These are phyloP conservation scores for Hermodice carunculata DNA, from an alignment of 2,888 invertebrate genomes.

Conservation along the genomic window DNA sequence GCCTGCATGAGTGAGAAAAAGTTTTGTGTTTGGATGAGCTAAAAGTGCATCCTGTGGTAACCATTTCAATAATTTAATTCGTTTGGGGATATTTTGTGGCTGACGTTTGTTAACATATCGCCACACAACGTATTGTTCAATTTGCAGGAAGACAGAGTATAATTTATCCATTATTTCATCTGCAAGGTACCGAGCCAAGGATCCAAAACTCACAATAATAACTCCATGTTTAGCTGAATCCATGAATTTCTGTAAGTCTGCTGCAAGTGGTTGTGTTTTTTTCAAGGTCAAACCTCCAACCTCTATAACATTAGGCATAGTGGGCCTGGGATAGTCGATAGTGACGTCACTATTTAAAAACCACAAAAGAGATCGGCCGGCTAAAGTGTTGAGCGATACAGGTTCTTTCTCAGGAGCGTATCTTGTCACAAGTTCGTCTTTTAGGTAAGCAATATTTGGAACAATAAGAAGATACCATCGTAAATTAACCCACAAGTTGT, in stretches of 20 bases:
- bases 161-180: too few species aligned
- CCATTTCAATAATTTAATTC: slow-evolving; percentile 4
- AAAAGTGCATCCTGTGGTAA: slow-evolving; percentile 39
- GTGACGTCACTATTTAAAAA: slow-evolving; percentile 22
- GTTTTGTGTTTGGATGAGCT: slow-evolving; percentile 42
- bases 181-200: too few species aligned
- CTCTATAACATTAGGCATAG: slow-evolving; percentile 24
- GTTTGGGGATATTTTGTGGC: background rate
- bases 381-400: background rate
- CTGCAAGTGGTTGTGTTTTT: slow-evolving; percentile 11
- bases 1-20: slow-evolving; percentile 51
- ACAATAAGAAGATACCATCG: background rate
- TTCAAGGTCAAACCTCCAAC: slow-evolving; percentile 18
- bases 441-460: slow-evolving; percentile 3
- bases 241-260: slow-evolving; percentile 12
- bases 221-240: background rate
- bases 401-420: slow-evolving; percentile 18
- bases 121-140: too few species aligned
- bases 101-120: background rate
- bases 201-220: slow-evolving; percentile 19
- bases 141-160: too few species aligned
- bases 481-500: too few species aligned
- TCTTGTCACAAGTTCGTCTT: slow-evolving; percentile 8
- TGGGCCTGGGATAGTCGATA: slow-evolving; percentile 25
- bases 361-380: slow-evolving; percentile 12